Evolutionary conservation across 2,113 vertebrate species (phyloP).

Genomic region (Delphinapterus leucas): DNA sequence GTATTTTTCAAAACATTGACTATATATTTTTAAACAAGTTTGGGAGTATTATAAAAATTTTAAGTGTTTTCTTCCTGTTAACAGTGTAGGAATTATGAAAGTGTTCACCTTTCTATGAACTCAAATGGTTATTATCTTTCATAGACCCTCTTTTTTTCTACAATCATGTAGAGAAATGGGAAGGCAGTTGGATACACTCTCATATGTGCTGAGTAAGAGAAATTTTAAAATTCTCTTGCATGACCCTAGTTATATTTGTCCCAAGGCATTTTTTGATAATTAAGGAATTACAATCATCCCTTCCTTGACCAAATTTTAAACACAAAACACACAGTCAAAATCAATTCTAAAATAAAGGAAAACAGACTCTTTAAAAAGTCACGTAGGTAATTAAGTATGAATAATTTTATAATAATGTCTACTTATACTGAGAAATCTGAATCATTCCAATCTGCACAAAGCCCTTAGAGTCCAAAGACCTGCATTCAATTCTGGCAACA

Average conservation of each 20-base stretch:
- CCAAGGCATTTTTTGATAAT: background rate
- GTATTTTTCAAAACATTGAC: background rate
- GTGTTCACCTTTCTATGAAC: background rate
- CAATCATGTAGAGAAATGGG: background rate
- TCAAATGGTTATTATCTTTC: background rate
- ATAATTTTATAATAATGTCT: background rate
- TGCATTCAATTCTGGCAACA: background rate
- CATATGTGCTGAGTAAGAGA: background rate
- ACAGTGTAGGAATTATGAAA: background rate
- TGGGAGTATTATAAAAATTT: background rate
- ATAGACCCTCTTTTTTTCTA: background rate
- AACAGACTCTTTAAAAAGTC: background rate
- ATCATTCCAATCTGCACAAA: background rate
- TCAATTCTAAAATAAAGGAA: conserved; percentile 16
- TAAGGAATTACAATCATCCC: background rate
- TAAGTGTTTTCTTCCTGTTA: background rate
- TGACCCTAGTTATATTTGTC: background rate
- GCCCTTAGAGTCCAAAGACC: background rate
- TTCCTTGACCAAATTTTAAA: conserved; percentile 9
- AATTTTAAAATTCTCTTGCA: background rate
- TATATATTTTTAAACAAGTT: background rate
- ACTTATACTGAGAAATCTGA: background rate
- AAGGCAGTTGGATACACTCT: background rate
- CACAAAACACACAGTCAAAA: background rate
- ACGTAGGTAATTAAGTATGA: background rate